phyloP scores from a whole-genome alignment of 2,888 invertebrate genomes.

The Diaprepes abbreviatus region DNA sequence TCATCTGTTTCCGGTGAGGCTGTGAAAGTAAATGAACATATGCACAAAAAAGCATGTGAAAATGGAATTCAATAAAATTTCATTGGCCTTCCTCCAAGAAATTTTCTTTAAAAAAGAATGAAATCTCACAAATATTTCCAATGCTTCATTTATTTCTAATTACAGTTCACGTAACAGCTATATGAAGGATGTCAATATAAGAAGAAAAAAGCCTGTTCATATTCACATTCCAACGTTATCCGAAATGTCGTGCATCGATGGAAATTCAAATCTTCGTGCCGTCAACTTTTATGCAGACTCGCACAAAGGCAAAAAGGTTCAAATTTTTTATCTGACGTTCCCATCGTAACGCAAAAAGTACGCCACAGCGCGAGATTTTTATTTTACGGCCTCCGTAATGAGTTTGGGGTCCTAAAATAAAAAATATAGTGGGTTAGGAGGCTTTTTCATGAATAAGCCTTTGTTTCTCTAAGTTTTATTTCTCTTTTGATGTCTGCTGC shows the following conservation, averaged over 20 bases:
- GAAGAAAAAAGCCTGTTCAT: too few relatives aligned
- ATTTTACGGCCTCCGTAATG: constrained; percentile 17
- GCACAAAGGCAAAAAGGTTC: constrained; percentile 16
- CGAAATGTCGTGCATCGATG: not conserved
- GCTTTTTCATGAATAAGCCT: not conserved
- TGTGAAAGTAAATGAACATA: too few relatives aligned
- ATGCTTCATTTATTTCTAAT: too few relatives aligned
- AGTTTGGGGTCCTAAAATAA: constrained; percentile 17
- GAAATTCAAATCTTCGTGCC: constrained; percentile 4
- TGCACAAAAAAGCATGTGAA: too few relatives aligned
- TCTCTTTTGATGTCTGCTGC: not conserved
- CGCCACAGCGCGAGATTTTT: constrained; percentile 14
- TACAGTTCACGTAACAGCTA: too few relatives aligned
- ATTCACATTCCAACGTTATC: too few relatives aligned
- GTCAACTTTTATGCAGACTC: constrained; percentile 24
- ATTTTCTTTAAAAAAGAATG: too few relatives aligned
- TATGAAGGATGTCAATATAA: too few relatives aligned
- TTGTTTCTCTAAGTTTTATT: constrained; percentile 20
- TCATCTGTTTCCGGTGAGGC: too few relatives aligned
- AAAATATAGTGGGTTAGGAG: constrained; percentile 13
- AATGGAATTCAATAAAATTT: too few relatives aligned
- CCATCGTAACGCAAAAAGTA: constrained; percentile 20
- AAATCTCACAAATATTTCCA: too few relatives aligned
- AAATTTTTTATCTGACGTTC: constrained; percentile 18
- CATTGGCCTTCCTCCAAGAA: too few relatives aligned